These are phyloP conservation scores for Zaprionus nigranus DNA, from an alignment of 1,140 invertebrate species.

Conservation along the genomic window DNA sequence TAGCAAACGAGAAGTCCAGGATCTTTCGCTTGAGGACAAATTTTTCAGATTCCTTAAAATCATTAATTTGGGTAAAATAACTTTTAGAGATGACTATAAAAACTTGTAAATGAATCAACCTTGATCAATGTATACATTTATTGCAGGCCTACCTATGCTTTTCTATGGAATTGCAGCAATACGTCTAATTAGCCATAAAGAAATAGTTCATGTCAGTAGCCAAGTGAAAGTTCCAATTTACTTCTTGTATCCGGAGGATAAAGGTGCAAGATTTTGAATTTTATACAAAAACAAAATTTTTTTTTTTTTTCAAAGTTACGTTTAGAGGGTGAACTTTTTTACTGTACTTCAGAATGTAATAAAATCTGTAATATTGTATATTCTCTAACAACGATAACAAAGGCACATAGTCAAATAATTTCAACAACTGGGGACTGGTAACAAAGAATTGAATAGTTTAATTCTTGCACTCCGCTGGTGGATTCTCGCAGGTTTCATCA, in stretches of 20 bases:
- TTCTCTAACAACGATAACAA: slow-evolving; percentile 26
- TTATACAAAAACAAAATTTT: background rate
- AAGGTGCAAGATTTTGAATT: slow-evolving; percentile 88
- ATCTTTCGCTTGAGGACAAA: slow-evolving; percentile 91
- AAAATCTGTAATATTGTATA: slow-evolving; percentile 26
- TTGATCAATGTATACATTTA: background rate
- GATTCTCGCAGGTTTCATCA: slow-evolving; percentile 85
- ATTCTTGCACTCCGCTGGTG: slow-evolving; percentile 68
- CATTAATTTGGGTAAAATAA: slow-evolving; percentile 93
- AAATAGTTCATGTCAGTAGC: slow-evolving; percentile 90
- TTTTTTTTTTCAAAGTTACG: slow-evolving; percentile 15
- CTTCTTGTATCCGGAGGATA: slow-evolving; percentile 94
- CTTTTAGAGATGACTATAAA: background rate
- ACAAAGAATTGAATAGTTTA: slow-evolving; percentile 45
- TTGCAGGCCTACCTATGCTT: slow-evolving; percentile 93
- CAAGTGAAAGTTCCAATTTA: slow-evolving; percentile 91
- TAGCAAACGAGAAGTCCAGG: slow-evolving; percentile 89
- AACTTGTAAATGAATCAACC: background rate
- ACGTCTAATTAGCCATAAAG: slow-evolving; percentile 91
- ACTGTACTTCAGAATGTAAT: background rate
- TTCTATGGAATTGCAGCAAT: slow-evolving; percentile 95
- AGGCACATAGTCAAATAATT: slow-evolving; percentile 27
- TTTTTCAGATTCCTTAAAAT: slow-evolving; percentile 95
- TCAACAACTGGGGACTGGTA: slow-evolving; percentile 15
- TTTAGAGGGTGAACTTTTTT: background rate